Base-by-base conservation (phyloP, 2,888 invertebrate species). In the Epirrita christyi region DNA sequence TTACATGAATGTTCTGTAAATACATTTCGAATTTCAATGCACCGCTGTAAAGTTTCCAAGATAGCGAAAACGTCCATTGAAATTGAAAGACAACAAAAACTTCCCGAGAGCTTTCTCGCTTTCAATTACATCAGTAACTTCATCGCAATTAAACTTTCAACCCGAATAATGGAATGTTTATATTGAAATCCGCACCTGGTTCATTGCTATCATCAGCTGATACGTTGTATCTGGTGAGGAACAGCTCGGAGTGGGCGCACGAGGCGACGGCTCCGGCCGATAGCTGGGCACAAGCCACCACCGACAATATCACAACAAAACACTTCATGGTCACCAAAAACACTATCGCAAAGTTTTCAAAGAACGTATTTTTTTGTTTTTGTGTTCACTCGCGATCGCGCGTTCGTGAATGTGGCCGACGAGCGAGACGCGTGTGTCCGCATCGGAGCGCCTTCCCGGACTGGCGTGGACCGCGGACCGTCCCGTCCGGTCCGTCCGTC, bases 151-250 rank as follows among this genome's bases (percentile, higher is more conserved):
- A 64, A 67, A 59, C 62, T 65, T 54, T 64, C 63, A 63, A 45
- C 59, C 59, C 44, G 50, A 62, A 45, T 49, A 41, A 32, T 43
- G 7, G 32, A 56, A 47, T 78, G 75, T 81, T 79, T 77, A 77
- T 67, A 67, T 45, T 27, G 49, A 54, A 59, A 63, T 70, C 71
- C 84, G 80, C 85, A 92, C 91, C 91, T 92, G 91, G 84, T 77
- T 81, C 81, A 58, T 82, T 76, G 75, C 76, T 83, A 72, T 87
- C 87, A 78, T 90, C 90, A 88, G 90, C 91, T 89, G 92, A 83
- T 80, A 81, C 80, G 75, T 91, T 90, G 80, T 88, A 86, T 67
- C 86, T 83, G 66, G 76, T 65, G 78, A 91, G 87, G 85, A 86
- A 89, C 70, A 84, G 83, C 65, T 85, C 81, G 53, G 88, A 71